A percentile compares a stretch with the other conserved stretches of the same genome.
phyloP scores from a whole-genome alignment of 2,888 invertebrate species.

The Notodonta ziczac region DNA sequence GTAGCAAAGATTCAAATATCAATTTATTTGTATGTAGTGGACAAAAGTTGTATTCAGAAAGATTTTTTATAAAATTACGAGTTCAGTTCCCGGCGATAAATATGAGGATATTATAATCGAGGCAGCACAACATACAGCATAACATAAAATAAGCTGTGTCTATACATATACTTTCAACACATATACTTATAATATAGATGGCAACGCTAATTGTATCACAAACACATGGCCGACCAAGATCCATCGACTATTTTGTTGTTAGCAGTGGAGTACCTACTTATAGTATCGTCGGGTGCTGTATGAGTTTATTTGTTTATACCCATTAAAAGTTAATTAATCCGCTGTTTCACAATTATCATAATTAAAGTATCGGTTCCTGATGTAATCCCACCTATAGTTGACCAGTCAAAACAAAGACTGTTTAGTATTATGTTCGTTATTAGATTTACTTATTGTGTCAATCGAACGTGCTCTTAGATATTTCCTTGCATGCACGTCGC shows the following conservation, averaged over 20 bases:
- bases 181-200: no score
- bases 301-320: not conserved
- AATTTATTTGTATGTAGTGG: constrained; percentile 40
- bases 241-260: no score
- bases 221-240: no score
- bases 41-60: constrained; percentile 12
- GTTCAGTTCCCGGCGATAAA: constrained; percentile 20
- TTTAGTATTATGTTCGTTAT: constrained; percentile 76
- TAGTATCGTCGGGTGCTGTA: not conserved
- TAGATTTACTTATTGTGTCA: constrained; percentile 70
- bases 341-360: constrained; percentile 30
- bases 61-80: constrained; percentile 14
- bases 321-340: constrained; percentile 21
- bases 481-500: constrained; percentile 71
- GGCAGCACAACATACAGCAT: no score
- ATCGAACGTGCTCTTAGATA: constrained; percentile 53
- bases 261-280: no score
- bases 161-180: no score
- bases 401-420: constrained; percentile 81
- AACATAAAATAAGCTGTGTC: no score
- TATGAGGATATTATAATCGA: no score
- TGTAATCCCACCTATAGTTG: constrained; percentile 77
- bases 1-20: constrained; percentile 44
- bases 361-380: constrained; percentile 62
- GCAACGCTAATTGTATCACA: no score